Evolutionary conservation across 2,888 invertebrate genomes (phyloP).

Genomic region (Petrophora chlorosata): DNA sequence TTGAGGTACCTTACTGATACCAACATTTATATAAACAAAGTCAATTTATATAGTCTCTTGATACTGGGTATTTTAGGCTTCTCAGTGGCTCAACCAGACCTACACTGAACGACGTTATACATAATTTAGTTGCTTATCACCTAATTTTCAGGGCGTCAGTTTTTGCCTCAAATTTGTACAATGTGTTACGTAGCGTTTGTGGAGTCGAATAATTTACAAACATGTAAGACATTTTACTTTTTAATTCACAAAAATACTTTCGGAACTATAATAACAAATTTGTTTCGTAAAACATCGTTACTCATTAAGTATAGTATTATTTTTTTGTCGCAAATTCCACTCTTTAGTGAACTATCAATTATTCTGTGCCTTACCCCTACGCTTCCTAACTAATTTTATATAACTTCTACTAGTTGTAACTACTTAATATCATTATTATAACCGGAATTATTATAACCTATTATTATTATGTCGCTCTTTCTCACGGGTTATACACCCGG

Average conservation of each 20-base stretch:
- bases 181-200: conserved; percentile 5
- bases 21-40: too few species aligned
- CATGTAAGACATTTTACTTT: conserved; percentile 1
- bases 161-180: conserved; percentile 18
- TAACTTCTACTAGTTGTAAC: too few species aligned
- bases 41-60: neutral
- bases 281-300: too few species aligned
- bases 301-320: too few species aligned
- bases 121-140: conserved; percentile 31
- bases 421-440: too few species aligned
- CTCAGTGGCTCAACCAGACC: conserved; percentile 10
- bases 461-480: too few species aligned
- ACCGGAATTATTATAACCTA: too few species aligned
- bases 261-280: neutral
- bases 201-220: conserved; percentile 7
- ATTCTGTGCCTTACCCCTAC: too few species aligned
- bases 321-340: too few species aligned
- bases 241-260: neutral
- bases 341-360: too few species aligned
- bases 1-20: neutral
- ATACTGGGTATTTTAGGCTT: neutral
- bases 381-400: too few species aligned
- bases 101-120: conserved; percentile 22
- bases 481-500: too few species aligned
- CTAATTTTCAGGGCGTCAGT: conserved; percentile 20